These are phyloP conservation scores for Scotopteryx bipunctaria DNA, from an alignment of 2,888 invertebrate species.

Conservation along the genomic window DNA sequence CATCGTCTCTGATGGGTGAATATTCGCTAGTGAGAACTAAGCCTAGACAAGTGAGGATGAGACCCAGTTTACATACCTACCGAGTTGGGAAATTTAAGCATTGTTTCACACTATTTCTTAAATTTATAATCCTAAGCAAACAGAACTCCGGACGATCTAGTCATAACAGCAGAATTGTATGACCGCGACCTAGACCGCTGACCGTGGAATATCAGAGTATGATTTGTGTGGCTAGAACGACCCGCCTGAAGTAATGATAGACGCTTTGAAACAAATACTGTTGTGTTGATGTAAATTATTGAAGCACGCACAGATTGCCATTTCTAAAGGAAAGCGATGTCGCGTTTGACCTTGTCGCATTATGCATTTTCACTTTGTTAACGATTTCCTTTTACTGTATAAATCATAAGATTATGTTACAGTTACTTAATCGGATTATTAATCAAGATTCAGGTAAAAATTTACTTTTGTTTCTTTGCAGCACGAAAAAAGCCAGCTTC, in stretches of 20 bases:
- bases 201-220: slow-evolving; percentile 5
- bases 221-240: no score
- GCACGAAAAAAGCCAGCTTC: slow-evolving; percentile 98
- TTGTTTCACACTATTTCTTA: no score
- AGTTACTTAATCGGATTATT: neutral
- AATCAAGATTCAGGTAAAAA: slow-evolving; percentile 8
- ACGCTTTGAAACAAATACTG: no score
- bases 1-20: no score
- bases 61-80: no score
- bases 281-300: no score
- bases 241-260: no score
- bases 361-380: slow-evolving; percentile 23
- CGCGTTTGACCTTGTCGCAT: slow-evolving; percentile 10
- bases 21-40: no score
- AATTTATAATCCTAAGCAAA: no score
- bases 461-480: slow-evolving; percentile 73
- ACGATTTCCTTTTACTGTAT: slow-evolving; percentile 7
- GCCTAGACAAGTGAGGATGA: no score
- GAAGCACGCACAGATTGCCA: neutral
- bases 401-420: neutral
- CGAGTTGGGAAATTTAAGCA: no score
- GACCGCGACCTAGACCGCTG: slow-evolving; percentile 16
- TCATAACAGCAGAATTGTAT: neutral
- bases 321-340: slow-evolving; percentile 11
- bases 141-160: neutral